These are phyloP conservation scores for Geodia barretti DNA, from an alignment of 37 sponge, comb jelly and placozoan genomes.

Conservation along the genomic window DNA sequence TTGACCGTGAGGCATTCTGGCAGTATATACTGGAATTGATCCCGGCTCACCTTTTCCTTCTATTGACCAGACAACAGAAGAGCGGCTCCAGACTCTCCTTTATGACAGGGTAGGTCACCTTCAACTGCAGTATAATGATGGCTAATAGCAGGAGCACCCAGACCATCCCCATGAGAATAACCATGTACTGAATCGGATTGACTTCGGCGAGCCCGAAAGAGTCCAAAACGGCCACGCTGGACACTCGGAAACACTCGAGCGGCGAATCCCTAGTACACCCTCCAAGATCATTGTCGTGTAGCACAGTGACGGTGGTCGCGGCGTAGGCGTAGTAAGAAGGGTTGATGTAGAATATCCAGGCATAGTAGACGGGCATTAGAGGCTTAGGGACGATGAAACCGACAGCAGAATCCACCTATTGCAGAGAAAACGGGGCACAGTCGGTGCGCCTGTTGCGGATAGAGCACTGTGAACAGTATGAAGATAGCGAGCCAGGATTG, in stretches of 20 bases:
- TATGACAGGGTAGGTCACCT: slow-evolving; percentile 11
- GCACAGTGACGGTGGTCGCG: slow-evolving; percentile 40
- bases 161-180: slow-evolving; percentile 44
- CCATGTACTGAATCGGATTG: slow-evolving; percentile 44
- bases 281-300: slow-evolving; percentile 19
- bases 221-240: slow-evolving; percentile 28
- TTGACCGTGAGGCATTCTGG: no score
- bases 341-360: slow-evolving; percentile 74
- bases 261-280: slow-evolving; percentile 9
- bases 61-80: neutral
- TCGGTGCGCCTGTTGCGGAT: slow-evolving; percentile 56
- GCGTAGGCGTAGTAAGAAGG: slow-evolving; percentile 79
- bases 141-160: slow-evolving; percentile 27
- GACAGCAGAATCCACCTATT: slow-evolving; percentile 74
- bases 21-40: no score
- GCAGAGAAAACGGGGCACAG: slow-evolving; percentile 78
- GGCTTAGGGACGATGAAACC: slow-evolving; percentile 74
- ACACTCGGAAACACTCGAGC: slow-evolving; percentile 62
- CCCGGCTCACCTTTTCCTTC: slow-evolving; percentile 21
- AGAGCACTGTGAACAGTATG: slow-evolving; percentile 59
- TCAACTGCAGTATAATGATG: slow-evolving; percentile 25
- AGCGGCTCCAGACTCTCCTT: slow-evolving; percentile 28
- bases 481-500: slow-evolving; percentile 71
- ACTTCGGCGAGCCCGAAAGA: slow-evolving; percentile 52
- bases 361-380: slow-evolving; percentile 59